A percentile compares a stretch with the other conserved stretches of the same genome.
These are phyloP conservation scores for Pseudorectes ferrugineus DNA, from an alignment of 2,113 vertebrate species.

Conservation along the genomic window DNA sequence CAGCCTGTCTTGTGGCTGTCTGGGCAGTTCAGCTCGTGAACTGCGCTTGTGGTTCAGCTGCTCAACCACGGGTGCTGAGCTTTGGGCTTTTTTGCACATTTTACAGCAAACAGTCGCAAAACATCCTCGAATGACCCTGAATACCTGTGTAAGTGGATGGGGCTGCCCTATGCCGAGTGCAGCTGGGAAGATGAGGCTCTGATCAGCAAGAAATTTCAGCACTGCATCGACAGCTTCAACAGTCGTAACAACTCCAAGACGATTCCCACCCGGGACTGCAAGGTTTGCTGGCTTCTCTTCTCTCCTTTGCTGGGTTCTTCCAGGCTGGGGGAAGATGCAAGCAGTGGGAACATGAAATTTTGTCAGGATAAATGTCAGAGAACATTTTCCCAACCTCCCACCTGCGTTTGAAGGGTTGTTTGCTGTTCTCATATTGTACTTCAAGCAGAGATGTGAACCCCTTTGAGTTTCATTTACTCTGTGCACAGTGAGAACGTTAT, in stretches of 20 bases:
- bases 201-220: conserved; percentile 90
- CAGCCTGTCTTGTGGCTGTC: not conserved
- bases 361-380: not conserved
- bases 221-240: conserved; percentile 87
- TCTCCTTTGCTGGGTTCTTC: not conserved
- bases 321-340: not conserved
- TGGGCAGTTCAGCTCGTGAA: not conserved
- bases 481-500: not conserved
- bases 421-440: not conserved
- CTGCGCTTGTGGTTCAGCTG: not conserved
- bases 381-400: not conserved
- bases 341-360: not conserved
- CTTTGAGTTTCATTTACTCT: not conserved
- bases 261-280: conserved; percentile 94
- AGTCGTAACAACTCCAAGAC: conserved; percentile 88
- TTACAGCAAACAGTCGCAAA: conserved; percentile 87
- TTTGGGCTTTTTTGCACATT: not conserved
- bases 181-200: conserved; percentile 97
- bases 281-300: conserved; percentile 69
- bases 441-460: not conserved
- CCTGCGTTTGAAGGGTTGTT: not conserved
- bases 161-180: conserved; percentile 92
- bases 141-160: conserved; percentile 98
- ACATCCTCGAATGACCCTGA: conserved; percentile 88
- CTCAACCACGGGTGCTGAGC: not conserved